These are phyloP conservation scores for Rhabdomys pumilio DNA, from an alignment of 2,797 vertebrate genomes.

Conservation along the genomic window DNA sequence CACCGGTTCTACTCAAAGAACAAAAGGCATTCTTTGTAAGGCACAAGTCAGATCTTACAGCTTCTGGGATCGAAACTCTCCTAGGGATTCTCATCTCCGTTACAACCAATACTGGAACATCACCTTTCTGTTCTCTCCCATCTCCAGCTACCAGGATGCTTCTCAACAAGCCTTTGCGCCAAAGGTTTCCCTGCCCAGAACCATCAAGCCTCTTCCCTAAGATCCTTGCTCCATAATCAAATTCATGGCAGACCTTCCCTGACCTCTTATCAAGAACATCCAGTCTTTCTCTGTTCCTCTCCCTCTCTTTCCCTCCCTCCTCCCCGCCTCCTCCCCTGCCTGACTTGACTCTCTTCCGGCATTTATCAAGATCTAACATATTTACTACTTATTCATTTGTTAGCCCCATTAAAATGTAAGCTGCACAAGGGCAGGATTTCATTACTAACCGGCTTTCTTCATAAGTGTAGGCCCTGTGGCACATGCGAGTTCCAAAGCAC, in stretches of 20 bases:
- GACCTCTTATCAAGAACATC: neutral
- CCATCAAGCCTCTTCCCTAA: neutral
- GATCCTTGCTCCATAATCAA: neutral
- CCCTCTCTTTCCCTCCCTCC: too few relatives aligned
- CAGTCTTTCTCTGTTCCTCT: neutral
- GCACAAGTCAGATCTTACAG: neutral
- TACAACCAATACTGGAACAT: neutral
- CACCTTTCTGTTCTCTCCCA: neutral
- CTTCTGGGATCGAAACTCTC: neutral
- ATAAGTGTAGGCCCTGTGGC: neutral
- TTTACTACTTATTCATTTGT: neutral
- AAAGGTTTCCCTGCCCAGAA: neutral
- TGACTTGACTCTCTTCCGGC: neutral
- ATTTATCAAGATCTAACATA: neutral
- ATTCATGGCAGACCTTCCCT: neutral
- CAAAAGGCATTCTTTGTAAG: neutral
- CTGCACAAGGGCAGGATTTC: neutral
- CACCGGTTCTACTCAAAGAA: neutral
- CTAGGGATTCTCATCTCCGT: neutral
- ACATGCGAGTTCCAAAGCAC: neutral
- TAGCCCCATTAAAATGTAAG: neutral
- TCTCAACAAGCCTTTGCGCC: neutral
- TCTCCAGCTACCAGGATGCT: neutral
- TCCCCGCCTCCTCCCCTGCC: neutral
- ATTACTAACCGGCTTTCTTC: slow-evolving; percentile 23